Conservation (phyloP, 2,113 vertebrate species). For the Centropus bengalensis region DNA sequence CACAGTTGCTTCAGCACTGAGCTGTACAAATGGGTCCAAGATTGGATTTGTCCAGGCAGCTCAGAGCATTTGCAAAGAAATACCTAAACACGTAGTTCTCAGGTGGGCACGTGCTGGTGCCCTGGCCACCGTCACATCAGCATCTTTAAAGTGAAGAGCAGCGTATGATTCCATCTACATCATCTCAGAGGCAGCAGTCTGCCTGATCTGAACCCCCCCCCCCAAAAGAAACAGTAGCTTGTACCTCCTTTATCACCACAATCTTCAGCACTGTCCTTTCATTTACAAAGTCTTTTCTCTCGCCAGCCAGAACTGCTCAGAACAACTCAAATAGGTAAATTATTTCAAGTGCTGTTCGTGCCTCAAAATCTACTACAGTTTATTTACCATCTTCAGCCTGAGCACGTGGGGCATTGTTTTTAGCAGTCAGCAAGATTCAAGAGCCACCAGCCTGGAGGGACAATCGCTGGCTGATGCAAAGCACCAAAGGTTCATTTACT, state of each 20-base stretch:
- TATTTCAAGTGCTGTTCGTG: not conserved
- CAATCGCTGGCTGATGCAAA: not conserved
- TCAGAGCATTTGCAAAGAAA: not conserved
- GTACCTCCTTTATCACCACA: accelerated
- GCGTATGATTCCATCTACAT: accelerated
- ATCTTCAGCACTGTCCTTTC: not conserved
- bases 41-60: not conserved
- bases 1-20: not conserved
- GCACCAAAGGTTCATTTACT: not conserved
- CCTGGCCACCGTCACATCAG: not conserved
- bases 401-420: not conserved
- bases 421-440: not conserved
- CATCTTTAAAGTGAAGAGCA: not conserved
- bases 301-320: not conserved
- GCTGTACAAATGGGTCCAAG: not conserved
- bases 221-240: not conserved
- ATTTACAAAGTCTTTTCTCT: not conserved
- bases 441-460: too few species aligned
- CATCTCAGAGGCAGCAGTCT: not conserved
- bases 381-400: not conserved
- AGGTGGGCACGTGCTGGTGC: not conserved
- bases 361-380: not conserved
- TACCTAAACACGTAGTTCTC: not conserved
- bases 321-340: not conserved
- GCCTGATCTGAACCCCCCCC: not conserved